A percentile compares a stretch with the other conserved stretches of the same genome.
Evolutionary conservation across 2,113 vertebrate species (phyloP).

Genomic region (Acrocephalus arundinaceus): DNA sequence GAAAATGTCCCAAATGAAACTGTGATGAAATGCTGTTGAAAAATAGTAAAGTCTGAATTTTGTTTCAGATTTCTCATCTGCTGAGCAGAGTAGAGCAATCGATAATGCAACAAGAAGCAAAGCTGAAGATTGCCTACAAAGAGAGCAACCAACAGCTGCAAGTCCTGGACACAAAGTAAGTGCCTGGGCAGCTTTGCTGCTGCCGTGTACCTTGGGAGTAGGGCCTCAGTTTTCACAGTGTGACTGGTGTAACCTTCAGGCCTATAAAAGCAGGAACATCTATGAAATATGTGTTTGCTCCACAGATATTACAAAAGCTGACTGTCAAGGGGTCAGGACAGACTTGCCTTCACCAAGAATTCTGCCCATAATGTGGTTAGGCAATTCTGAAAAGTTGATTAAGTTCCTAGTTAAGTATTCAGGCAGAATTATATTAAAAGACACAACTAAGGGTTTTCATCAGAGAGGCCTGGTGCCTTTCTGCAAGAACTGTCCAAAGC

Average conservation of each 20-base stretch:
- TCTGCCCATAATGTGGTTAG: neutral
- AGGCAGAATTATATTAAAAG: neutral
- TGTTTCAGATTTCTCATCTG: slow-evolving; percentile 78
- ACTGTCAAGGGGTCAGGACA: neutral
- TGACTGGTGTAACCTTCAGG: neutral
- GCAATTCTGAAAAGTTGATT: neutral
- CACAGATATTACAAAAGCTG: neutral
- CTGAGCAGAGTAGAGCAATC: slow-evolving; percentile 77
- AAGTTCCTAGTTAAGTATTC: neutral
- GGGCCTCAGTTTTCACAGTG: neutral
- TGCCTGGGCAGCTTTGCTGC: neutral
- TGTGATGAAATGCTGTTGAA: neutral
- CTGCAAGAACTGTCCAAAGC: neutral
- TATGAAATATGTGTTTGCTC: neutral
- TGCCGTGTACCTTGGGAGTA: neutral
- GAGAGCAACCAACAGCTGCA: slow-evolving; percentile 80
- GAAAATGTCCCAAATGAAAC: neutral
- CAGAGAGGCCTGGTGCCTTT: neutral
- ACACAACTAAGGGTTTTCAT: neutral
- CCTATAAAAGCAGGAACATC: neutral
- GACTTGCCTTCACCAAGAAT: neutral
- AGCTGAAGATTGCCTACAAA: slow-evolving; percentile 76
- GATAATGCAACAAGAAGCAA: slow-evolving; percentile 76
- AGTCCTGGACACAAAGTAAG: slow-evolving; percentile 76
- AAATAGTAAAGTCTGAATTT: neutral